phyloP scores from a whole-genome alignment of 92 coral and sea anemone genomes.

The Anthopleura xanthogrammica region DNA sequence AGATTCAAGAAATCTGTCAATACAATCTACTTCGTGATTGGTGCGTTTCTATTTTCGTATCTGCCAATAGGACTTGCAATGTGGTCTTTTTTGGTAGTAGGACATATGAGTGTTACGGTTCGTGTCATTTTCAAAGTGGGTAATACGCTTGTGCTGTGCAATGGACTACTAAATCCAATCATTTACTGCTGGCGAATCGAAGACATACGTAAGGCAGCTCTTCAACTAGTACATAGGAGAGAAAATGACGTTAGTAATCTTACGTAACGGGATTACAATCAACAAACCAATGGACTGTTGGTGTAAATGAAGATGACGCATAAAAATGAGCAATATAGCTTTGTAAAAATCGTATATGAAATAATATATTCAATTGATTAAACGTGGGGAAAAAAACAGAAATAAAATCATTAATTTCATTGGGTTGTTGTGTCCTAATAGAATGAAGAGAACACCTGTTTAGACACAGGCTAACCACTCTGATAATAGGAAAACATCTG shows the following conservation, averaged over 20 bases:
- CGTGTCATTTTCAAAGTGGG: neutral
- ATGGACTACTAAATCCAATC: conserved; percentile 2
- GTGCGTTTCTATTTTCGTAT: neutral
- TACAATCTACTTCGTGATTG: neutral
- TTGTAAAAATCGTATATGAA: too few species aligned
- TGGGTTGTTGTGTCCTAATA: too few species aligned
- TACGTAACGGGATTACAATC: neutral
- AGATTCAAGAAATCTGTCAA: conserved; percentile 1
- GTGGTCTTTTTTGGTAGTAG: neutral
- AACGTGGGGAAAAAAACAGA: too few species aligned
- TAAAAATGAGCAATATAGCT: too few species aligned
- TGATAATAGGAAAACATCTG: too few species aligned
- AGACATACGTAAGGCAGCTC: conserved; percentile 3
- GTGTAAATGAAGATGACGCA: too few species aligned
- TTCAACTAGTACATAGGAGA: neutral
- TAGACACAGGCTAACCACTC: too few species aligned
- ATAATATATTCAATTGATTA: too few species aligned
- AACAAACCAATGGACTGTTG: too few species aligned
- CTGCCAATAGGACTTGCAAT: neutral
- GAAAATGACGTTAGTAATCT: neutral
- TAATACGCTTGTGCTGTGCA: neutral
- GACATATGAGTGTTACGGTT: neutral
- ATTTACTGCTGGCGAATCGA: conserved; percentile 18
- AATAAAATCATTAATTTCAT: too few species aligned
- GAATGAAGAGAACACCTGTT: too few species aligned